Evolutionary conservation across 2,888 invertebrate genomes (phyloP).

Genomic region (Aethes cnicana): DNA sequence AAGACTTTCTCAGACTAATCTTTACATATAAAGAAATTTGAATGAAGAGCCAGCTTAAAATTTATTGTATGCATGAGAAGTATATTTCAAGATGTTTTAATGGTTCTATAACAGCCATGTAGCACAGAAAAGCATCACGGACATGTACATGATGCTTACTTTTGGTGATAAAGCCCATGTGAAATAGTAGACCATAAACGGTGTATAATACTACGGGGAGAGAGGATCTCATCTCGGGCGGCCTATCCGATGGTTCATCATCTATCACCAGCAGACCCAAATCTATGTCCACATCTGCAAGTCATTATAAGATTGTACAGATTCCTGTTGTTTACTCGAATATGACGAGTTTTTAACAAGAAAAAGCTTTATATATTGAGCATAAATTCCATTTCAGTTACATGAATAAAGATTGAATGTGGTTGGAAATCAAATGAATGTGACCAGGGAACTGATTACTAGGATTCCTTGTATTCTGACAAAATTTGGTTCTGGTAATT

Average conservation of each 20-base stretch:
- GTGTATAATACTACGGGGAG: conserved; percentile 75
- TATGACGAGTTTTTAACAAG: not conserved
- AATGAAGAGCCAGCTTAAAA: too few species aligned
- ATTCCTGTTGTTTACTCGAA: not conserved
- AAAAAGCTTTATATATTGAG: not conserved
- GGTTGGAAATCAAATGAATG: not conserved
- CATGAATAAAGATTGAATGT: too few species aligned
- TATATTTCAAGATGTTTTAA: too few species aligned
- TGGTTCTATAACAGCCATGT: not conserved
- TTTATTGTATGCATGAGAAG: too few species aligned
- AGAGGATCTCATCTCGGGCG: conserved; percentile 58
- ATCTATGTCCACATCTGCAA: conserved; percentile 78
- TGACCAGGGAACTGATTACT: too few species aligned
- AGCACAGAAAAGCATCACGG: conserved; percentile 40
- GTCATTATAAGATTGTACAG: conserved; percentile 42
- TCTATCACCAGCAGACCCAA: conserved; percentile 69
- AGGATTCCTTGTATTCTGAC: too few species aligned
- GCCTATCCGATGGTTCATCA: conserved; percentile 57
- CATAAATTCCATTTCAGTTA: too few species aligned
- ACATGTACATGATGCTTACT: conserved; percentile 72
- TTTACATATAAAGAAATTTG: too few species aligned
- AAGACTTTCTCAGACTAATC: too few species aligned
- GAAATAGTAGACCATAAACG: conserved; percentile 75
- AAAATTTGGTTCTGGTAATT: too few species aligned
- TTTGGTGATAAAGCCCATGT: conserved; percentile 75